Conservation (phyloP, 1,140 invertebrate genomes). For the Mactra quadrangularis region DNA sequence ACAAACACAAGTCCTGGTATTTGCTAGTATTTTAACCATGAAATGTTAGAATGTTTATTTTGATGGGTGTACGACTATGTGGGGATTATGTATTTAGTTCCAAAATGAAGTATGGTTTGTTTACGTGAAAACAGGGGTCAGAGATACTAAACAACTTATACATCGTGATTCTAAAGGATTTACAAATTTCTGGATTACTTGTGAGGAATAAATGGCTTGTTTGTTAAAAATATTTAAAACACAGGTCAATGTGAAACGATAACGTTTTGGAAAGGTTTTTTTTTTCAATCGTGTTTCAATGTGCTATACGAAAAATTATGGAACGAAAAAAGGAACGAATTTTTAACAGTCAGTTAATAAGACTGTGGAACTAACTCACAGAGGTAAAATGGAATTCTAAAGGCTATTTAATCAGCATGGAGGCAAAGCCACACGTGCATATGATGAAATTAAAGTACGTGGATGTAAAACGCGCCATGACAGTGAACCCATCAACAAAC, state of each 20-base stretch:
- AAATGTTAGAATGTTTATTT: no score
- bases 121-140: neutral
- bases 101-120: neutral
- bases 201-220: constrained; percentile 37
- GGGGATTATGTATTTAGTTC: constrained; percentile 10
- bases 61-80: no score
- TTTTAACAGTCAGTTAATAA: no score
- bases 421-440: neutral
- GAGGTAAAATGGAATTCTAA: no score
- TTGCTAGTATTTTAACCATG: no score
- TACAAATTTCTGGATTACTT: constrained; percentile 50
- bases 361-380: no score
- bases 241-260: constrained; percentile 20
- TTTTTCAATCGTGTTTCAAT: no score
- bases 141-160: neutral
- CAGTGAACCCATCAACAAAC: constrained; percentile 11
- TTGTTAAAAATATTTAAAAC: constrained; percentile 42
- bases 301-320: no score
- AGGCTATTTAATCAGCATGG: no score
- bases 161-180: constrained; percentile 39
- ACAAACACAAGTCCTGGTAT: no score
- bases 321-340: no score
- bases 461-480: neutral
- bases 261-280: neutral
- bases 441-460: constrained; percentile 16